Percentiles rank a stretch among this genome's conserved stretches.
These are phyloP conservation scores for Arion vulgaris DNA, from an alignment of 1,140 invertebrate genomes.

Conservation along the genomic window DNA sequence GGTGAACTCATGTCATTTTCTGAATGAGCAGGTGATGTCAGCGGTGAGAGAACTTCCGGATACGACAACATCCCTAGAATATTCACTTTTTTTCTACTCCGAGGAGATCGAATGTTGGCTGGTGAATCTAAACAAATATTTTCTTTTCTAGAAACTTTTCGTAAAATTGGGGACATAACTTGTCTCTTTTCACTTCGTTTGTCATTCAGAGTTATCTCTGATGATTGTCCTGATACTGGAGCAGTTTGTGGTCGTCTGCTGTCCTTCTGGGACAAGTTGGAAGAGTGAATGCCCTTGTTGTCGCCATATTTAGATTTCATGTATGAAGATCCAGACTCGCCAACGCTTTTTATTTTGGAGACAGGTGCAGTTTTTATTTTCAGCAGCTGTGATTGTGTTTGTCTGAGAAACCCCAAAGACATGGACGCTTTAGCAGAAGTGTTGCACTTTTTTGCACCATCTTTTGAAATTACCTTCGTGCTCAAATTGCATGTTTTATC, in stretches of 20 bases:
- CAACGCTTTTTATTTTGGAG: not conserved
- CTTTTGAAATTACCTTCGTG: not conserved
- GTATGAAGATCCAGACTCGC: not conserved
- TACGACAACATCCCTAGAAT: not conserved
- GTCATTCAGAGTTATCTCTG: not conserved
- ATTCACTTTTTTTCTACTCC: not conserved
- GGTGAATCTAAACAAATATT: slow-evolving; percentile 20
- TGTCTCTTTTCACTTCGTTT: not conserved
- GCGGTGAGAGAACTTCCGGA: slow-evolving; percentile 17
- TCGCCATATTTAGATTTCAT: not conserved
- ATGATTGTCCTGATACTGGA: too few species aligned
- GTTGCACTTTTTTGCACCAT: not conserved
- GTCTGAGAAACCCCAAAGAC: not conserved
- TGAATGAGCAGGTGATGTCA: slow-evolving; percentile 16
- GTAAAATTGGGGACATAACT: not conserved
- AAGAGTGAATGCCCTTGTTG: not conserved
- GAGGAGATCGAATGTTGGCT: not conserved
- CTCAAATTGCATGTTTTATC: not conserved
- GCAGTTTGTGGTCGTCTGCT: not conserved
- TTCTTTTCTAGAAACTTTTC: slow-evolving; percentile 20
- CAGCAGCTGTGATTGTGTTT: not conserved
- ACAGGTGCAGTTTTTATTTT: not conserved
- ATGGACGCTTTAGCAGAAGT: not conserved
- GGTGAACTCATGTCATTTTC: not conserved
- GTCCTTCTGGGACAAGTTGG: not conserved